phyloP scores from a whole-genome alignment of 2,113 vertebrate genomes.

The Myrmecophaga tridactyla region DNA sequence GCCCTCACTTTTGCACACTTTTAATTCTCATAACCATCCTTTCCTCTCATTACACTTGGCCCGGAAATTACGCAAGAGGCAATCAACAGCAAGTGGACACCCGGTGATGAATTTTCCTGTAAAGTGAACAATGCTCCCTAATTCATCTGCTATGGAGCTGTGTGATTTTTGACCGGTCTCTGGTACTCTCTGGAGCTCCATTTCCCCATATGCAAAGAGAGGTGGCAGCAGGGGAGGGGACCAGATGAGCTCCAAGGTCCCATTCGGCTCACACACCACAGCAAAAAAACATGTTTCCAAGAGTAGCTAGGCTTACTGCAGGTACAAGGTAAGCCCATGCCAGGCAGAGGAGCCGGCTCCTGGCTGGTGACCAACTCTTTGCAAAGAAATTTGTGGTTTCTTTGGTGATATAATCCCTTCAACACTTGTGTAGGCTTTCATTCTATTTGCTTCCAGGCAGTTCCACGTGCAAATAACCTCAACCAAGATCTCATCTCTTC shows the following conservation, averaged over 20 bases:
- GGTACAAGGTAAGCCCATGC: not conserved
- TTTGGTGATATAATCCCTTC: not conserved
- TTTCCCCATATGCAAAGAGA: not conserved
- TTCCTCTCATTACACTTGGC: not conserved
- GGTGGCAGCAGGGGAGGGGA: rapidly evolving
- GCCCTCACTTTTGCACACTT: rapidly evolving
- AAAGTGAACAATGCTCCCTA: rapidly evolving
- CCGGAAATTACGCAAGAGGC: not conserved
- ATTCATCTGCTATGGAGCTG: rapidly evolving
- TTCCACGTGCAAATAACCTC: not conserved
- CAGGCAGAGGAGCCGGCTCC: not conserved
- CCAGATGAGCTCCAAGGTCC: not conserved
- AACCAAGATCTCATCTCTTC: not conserved
- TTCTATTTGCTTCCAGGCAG: not conserved
- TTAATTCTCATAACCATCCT: not conserved
- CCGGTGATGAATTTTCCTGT: rapidly evolving
- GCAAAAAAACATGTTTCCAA: rapidly evolving
- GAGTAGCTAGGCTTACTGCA: no score
- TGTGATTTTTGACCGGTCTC: not conserved
- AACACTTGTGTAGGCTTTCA: no score
- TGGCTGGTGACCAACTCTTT: not conserved
- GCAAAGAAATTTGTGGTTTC: not conserved
- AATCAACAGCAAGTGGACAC: not conserved
- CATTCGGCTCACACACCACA: not conserved
- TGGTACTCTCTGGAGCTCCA: not conserved